phyloP scores from a whole-genome alignment of 1,140 invertebrate species.

The Philotrypesis tridentata region DNA sequence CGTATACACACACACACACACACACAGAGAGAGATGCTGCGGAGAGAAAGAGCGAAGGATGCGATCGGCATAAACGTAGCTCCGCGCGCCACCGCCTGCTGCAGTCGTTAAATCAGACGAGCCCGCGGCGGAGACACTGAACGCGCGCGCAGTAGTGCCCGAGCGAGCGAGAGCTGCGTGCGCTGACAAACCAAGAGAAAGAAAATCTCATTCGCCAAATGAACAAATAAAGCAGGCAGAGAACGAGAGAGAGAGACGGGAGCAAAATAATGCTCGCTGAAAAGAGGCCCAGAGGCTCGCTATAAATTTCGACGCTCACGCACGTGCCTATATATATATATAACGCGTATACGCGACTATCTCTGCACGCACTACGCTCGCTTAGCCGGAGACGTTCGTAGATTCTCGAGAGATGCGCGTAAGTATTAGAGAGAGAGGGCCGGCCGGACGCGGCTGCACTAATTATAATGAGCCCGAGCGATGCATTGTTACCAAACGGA shows the following conservation, averaged over 20 bases:
- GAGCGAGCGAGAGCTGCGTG: too few species aligned
- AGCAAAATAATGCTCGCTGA: conserved; percentile 51
- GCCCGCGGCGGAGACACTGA: conserved; percentile 17
- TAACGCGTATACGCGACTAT: too few species aligned
- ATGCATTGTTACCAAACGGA: too few species aligned
- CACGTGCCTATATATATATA: conserved; percentile 58
- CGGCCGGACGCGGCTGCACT: conserved; percentile 51
- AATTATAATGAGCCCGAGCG: conserved; percentile 66
- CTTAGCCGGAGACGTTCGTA: too few species aligned
- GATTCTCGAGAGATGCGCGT: background rate
- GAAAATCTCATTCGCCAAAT: conserved; percentile 64
- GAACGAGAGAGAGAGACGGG: conserved; percentile 53
- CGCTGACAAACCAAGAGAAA: conserved; percentile 58
- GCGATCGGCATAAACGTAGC: conserved; percentile 26
- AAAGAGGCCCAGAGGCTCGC: conserved; percentile 56
- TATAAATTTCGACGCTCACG: conserved; percentile 59
- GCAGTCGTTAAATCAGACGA: conserved; percentile 49
- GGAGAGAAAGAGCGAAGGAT: conserved; percentile 5
- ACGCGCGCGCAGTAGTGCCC: conserved; percentile 48
- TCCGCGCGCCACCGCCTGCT: background rate
- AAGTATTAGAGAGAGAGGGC: conserved; percentile 1
- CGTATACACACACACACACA: too few species aligned
- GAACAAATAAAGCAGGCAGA: conserved; percentile 31
- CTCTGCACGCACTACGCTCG: too few species aligned
- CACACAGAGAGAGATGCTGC: too few species aligned